Evolutionary conservation across 2,113 vertebrate genomes (phyloP), one percentile per base, ranked within the genome.

Genomic region (Equus przewalskii): DNA sequence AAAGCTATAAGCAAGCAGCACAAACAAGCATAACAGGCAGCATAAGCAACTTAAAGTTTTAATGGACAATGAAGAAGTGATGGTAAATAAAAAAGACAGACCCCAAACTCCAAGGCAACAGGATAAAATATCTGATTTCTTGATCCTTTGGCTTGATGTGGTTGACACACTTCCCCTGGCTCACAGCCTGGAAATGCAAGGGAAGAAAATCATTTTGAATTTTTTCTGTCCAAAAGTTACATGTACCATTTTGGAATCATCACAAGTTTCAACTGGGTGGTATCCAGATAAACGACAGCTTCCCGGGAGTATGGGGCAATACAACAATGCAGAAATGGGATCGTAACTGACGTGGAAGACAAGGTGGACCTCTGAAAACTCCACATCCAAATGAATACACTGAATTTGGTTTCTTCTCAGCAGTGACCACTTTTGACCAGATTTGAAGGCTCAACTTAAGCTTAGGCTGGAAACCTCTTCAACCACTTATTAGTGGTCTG

Each of bases 41-140:
- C 44, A 58, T 30, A 75, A 94, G 62, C n/a, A 70, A 72, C 22
- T 86, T 84, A 73, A 97, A 92, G 62, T 88, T 84, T 28, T 11
- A 72, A 67, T 51, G 26, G 30, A 60, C n/a, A 87, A 49, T 49
- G 33, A 94, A 56, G 44, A 97, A 36, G 15, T 36, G 19, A 85
- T 41, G 19, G n/a, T 75, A 91, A 58, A 18, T 16, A 30, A 58
- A 82, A 89, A 96, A 89, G 41, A 82, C 30, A 75, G 41, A 80
- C 49, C 64, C 36, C 62, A 65, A 86, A 79, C 33, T 78, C 67
- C 4, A 13, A 84, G 87, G 33, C n/a, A 70, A 62, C 69, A 44
- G 91, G 30, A 30, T 44, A 8, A 33, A 75, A 76, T 26, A n/a
- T 69, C 84, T 58, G 60, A 64, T 91, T 67, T 83, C 75, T 62